Evolutionary conservation across 1,140 invertebrate species (phyloP), one percentile per base, ranked within the genome.

Genomic region (Lepidurus couesii): DNA sequence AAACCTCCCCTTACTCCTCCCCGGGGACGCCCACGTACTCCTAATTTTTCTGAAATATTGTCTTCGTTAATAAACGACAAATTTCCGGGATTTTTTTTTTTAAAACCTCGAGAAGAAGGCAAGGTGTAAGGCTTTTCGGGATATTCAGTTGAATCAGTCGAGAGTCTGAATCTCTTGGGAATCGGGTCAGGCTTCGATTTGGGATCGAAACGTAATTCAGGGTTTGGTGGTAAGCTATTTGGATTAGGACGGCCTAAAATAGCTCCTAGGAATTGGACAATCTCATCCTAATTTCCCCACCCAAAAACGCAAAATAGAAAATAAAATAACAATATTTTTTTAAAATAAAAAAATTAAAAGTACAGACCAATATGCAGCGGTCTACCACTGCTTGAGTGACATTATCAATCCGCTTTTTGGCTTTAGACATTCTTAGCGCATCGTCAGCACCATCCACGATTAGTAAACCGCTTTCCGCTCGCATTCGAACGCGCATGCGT

Each of bases 381-480:
- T 96, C 94, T 1, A 95, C 92, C 87, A 94, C 92, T 42, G 88
- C 87, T 83, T 96, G 94, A 0, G 93, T 95, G 21, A 95, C 89
- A 45, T 90, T 89, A 80, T 94, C 91, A 6, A 87, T 84, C 80
- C 90, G 88, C 77, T 91, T 90, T 82, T 93, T 92, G 3, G 87
- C 86, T 65, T 90, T 90, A 7, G 87, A 89, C 77, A 96, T 88
- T 76, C 92, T 86, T 2, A 96, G 85, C 75, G 90, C 86, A 84
- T 93, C 92, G 85, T 95, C 93, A 6, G 91, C 92, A 45, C 91
- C 90, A 26, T 93, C 93, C n/a, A 96, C 90, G 1, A 96, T 89
- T 47, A 79, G 10, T 13, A 11, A 95, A 0, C 26, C 21, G 16
- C 26, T 74, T 53, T 44, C 26, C 11, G 42, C 42, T 10, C 16